Evolutionary conservation across 2,888 invertebrate genomes (phyloP), one percentile per base, ranked within the genome.

Genomic region (Artemia sinica): DNA sequence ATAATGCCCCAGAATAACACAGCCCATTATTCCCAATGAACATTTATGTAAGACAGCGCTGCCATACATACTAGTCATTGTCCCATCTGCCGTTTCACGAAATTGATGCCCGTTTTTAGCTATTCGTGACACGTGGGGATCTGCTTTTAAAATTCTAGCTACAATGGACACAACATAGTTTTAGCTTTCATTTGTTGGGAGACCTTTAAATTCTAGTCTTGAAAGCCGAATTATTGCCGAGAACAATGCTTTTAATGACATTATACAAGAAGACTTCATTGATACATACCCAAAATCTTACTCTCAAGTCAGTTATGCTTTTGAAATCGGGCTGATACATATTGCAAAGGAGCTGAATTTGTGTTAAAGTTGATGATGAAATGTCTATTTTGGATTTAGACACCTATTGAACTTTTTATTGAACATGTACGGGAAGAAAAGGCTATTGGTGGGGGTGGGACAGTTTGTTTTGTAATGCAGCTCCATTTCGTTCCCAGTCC

Each of bases 221-320:
- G 81, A 88, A 80, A 80, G 79, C 71, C 81, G 81, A 70, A 82
- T 89, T 49, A 80, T 82, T 66, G 82, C 83, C 65, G 90, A 91
- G 76, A 84, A 82, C 41, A 80, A 82, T 3, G 80, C 80, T 68
- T 85, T 85, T 75, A 84, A 85, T 28, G 91, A 91, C 77, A 82
- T 91, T 12, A 85, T 91, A 68, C 89, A 91, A 77, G 90, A 90
- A 76, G 84, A 84, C 65, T 91, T 91, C 76, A 77, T 86, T 58
- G 91, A 91, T 77, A 85, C 88, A 0, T 91, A 91, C 76, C n/a
- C 88, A 90, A 77, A 91, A 91, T 81, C 80, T 91, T 72, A 91
- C 91, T 0, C 75, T 91, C 49, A 91, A 91, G 76, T 87, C 89
- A 66, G 84, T 89, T 12, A 86, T 89, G 84, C 84, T 91, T 81